Conservation (phyloP, 2,888 invertebrate genomes). For the Heteropelma amictum region DNA sequence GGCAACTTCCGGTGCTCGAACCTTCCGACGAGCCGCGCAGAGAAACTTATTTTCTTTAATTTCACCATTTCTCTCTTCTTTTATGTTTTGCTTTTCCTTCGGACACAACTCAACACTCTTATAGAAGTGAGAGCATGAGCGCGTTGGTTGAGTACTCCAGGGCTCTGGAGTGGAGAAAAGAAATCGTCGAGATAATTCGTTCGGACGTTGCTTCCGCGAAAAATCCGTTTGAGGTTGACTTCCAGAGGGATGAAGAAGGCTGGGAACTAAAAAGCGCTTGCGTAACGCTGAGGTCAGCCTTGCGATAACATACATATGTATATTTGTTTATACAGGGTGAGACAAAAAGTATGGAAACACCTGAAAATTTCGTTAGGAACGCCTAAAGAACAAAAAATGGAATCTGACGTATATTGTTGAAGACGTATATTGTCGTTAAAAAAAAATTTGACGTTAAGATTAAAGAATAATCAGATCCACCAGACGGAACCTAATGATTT, state of each 20-base stretch:
- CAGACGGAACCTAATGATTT: too few relatives aligned
- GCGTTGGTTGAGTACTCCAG: slow-evolving; percentile 19
- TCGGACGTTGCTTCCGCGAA: slow-evolving; percentile 48
- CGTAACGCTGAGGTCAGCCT: too few relatives aligned
- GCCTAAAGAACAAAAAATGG: too few relatives aligned
- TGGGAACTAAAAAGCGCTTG: slow-evolving; percentile 16
- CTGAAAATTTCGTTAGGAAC: too few relatives aligned
- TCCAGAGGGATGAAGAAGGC: slow-evolving; percentile 8
- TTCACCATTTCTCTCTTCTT: background rate
- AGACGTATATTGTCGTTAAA: too few relatives aligned
- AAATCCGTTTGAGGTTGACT: slow-evolving; percentile 19
- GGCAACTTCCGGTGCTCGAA: slow-evolving; percentile 13
- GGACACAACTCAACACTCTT: slow-evolving; percentile 4
- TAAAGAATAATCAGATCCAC: too few relatives aligned
- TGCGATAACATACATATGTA: too few relatives aligned
- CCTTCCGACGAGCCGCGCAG: slow-evolving; percentile 19
- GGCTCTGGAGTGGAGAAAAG: slow-evolving; percentile 28
- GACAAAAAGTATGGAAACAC: too few relatives aligned
- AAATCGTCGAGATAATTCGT: slow-evolving; percentile 54
- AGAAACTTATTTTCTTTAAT: slow-evolving; percentile 11
- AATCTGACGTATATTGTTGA: too few relatives aligned
- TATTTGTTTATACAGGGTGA: background rate
- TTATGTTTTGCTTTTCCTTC: background rate
- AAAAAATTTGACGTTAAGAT: too few relatives aligned
- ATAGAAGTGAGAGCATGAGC: slow-evolving; percentile 12